A percentile compares a stretch with the other conserved stretches of the same genome.
Conservation (phyloP, 2,888 invertebrate species). For the Stenurella melanura region DNA sequence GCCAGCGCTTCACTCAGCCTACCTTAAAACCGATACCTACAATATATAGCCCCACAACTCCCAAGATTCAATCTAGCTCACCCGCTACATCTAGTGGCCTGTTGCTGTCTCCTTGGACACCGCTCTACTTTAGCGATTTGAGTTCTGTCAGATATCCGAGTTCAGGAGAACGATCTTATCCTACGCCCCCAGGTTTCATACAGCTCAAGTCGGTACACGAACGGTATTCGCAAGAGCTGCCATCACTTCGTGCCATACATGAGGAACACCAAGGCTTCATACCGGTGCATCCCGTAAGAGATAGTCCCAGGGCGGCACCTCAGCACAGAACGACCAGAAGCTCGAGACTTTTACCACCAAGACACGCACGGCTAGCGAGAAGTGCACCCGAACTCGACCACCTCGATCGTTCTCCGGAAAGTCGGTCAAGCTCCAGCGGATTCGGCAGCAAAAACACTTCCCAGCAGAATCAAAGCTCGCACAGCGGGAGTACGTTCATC, state of each 20-base stretch:
- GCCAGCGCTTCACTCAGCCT: conserved; percentile 57
- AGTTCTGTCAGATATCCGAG: conserved; percentile 90
- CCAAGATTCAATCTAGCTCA: conserved; percentile 80
- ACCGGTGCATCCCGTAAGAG: conserved; percentile 79
- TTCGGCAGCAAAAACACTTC: conserved; percentile 93
- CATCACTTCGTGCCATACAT: conserved; percentile 82
- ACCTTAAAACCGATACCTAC: conserved; percentile 68
- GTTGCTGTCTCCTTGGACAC: conserved; percentile 80
- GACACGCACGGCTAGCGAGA: conserved; percentile 80
- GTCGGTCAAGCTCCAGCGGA: conserved; percentile 91
- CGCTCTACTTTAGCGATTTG: conserved; percentile 88
- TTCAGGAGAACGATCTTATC: conserved; percentile 83
- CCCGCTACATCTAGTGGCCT: conserved; percentile 79
- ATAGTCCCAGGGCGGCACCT: conserved; percentile 75
- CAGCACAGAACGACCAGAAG: conserved; percentile 75
- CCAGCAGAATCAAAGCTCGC: conserved; percentile 86
- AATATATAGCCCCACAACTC: conserved; percentile 73
- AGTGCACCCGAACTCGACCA: conserved; percentile 81
- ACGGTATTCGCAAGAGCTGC: conserved; percentile 84
- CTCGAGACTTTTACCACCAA: conserved; percentile 80
- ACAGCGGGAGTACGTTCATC: conserved; percentile 81
- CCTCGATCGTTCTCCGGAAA: conserved; percentile 89
- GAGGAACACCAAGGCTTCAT: conserved; percentile 81
- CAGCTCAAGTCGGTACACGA: conserved; percentile 80
- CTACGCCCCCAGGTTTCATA: conserved; percentile 83